A percentile compares a stretch with the other conserved stretches of the same genome.
Evolutionary conservation across 2,888 invertebrate genomes (phyloP).

Genomic region (Nomada ruficornis): DNA sequence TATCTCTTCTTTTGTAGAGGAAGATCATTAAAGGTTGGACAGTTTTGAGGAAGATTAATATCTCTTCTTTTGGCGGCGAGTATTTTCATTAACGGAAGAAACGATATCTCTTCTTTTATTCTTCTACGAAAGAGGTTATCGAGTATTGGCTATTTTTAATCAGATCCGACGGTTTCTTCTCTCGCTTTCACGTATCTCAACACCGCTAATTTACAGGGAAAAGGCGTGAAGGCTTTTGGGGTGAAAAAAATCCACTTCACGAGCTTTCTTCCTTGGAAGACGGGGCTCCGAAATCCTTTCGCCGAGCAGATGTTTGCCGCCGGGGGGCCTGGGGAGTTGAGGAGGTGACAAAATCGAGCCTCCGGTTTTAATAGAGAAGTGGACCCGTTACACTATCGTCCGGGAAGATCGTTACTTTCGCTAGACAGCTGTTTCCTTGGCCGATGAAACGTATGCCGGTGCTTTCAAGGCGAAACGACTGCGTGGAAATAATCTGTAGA

Average conservation of each 20-base stretch:
- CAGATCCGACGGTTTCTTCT: neutral
- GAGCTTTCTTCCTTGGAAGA: neutral
- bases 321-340: neutral
- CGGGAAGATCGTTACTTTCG: slow-evolving; percentile 20
- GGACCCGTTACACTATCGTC: slow-evolving; percentile 48
- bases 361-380: slow-evolving; percentile 50
- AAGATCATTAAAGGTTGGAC: no score
- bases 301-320: slow-evolving; percentile 30
- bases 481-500: slow-evolving; percentile 15
- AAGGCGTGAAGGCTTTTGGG: neutral
- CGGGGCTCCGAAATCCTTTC: slow-evolving; percentile 15
- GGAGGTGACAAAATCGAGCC: slow-evolving; percentile 52
- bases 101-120: neutral
- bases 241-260: neutral
- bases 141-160: neutral
- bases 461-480: slow-evolving; percentile 15
- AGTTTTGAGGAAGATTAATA: no score
- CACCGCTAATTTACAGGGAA: no score
- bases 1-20: no score
- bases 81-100: neutral
- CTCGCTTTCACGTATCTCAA: neutral
- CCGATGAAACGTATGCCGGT: slow-evolving; percentile 1
- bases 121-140: neutral
- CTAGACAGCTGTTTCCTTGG: slow-evolving; percentile 44
- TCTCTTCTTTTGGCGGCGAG: no score